A percentile compares a stretch with the other conserved stretches of the same genome.
Evolutionary conservation across 2,888 invertebrate species (phyloP).

Genomic region (Cataglyphis cursor): DNA sequence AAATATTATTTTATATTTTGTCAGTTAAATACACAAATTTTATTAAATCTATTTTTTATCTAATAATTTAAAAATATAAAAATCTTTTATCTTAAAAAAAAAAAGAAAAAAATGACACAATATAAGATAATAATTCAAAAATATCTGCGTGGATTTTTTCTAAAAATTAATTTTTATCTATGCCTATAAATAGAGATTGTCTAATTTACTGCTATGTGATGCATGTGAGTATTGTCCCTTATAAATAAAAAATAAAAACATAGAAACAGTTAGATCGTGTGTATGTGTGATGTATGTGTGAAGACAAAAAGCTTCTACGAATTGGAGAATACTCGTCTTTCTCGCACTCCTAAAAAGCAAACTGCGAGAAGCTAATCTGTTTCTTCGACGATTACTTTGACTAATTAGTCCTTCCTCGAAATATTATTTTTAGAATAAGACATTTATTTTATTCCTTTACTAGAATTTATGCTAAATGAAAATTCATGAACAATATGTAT

Average conservation of each 20-base stretch:
- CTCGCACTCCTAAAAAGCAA: conserved; percentile 24
- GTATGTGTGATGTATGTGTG: background rate
- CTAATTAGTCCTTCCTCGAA: conserved; percentile 30
- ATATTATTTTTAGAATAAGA: background rate
- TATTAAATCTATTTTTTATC: too few relatives aligned
- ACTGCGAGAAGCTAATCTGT: conserved; percentile 1
- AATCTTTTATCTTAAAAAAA: too few relatives aligned
- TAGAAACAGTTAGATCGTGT: conserved; percentile 6
- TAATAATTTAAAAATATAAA: too few relatives aligned
- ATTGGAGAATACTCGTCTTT: conserved; percentile 39
- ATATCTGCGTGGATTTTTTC: conserved; percentile 25
- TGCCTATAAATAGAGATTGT: background rate
- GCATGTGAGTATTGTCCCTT: background rate
- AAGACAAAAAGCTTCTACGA: conserved; percentile 34
- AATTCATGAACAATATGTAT: background rate
- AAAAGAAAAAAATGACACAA: background rate
- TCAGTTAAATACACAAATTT: too few relatives aligned
- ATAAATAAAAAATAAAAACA: conserved; percentile 4
- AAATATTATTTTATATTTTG: too few relatives aligned
- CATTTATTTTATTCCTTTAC: background rate
- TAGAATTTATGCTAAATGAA: background rate
- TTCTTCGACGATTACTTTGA: conserved; percentile 14
- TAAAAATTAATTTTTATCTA: conserved; percentile 16
- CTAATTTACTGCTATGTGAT: conserved; percentile 35
- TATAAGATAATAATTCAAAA: background rate